Evolutionary conservation across 2,113 vertebrate genomes (phyloP), one percentile per base, ranked within the genome.

Genomic region (Etheostoma cragini): DNA sequence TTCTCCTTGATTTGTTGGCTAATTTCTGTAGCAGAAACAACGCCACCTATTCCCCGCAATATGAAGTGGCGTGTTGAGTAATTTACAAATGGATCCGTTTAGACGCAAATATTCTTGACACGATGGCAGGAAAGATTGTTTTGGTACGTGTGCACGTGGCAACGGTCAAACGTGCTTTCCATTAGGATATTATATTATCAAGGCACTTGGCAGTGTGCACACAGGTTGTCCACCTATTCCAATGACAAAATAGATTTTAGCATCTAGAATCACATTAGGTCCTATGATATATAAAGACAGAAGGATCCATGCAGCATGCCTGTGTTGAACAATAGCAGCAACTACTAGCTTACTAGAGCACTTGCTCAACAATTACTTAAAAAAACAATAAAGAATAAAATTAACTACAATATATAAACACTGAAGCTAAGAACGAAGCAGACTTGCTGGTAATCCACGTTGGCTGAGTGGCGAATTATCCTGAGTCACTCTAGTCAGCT

Each of bases 401-500:
- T 60, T 13, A 17, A 6, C 13, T 8, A 26, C 33, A 45, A 11
- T 8, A 22, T 33, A 26, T 12, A 33, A 16, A 61, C 24, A n/a
- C 17, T 46, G 22, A 1, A 52, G 15, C 71, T 53, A 67, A 45
- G 63, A 67, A 63, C 24, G 63, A 35, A 38, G 54, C 38, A 57
- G 42, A 19, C 35, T 68, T 16, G 46, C 35, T 14, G 52, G 17
- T 78, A 62, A 72, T 78, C 74, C 68, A 71, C 1, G 3, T 1
- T 49, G 26, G 8, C 73, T 72, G 58, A 57, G 30, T 5, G 15
- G 26, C 67, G 50, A 72, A 45, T 80, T 71, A 72, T 15, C 17
- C 52, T 66, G 21, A 66, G 61, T 72, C 61, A 77, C 49, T 15
- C 1, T n/a, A 15, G 15, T 33, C 52, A 57, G 13, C 3, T 76